Evolutionary conservation across 2,797 vertebrate species (phyloP), one percentile per base, ranked within the genome.

Genomic region (Eospalax fontanierii): DNA sequence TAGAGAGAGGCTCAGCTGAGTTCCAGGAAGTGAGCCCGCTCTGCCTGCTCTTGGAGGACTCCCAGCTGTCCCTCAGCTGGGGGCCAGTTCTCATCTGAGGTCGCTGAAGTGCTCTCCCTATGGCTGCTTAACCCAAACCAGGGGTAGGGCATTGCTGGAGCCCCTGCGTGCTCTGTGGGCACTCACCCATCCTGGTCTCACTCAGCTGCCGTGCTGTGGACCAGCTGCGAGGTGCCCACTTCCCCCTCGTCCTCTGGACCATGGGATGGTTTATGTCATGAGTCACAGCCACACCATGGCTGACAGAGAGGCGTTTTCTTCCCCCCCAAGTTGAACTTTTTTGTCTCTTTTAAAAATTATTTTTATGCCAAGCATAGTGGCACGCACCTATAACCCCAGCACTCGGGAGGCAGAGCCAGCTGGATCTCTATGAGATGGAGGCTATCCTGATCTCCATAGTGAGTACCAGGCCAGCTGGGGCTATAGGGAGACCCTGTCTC

Each of bases 1-100:
- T 76, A 28, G 90, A 95, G 90, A 82, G 63, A 50, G n/a, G 68
- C 75, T 79, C 93, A 79, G 59, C 91, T 75, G 74, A 83, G 70
- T 79, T 92, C 91, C 89, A 81, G 93, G 85, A 90, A 92, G 85
- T 22, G 16, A 74, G 35, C 38, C 26, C 0, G 0, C 73, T 9
- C 43, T 18, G 63, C 73, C 38, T 30, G 5, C 8, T 26, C 50
- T 66, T 71, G 91, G 93, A 90, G 76, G 89, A 71, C 59, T 95
- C 80, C 94, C 95, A 95, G 93, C 94, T 95, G 65, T 79, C 66
- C 50, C 46, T 78, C 24, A 8, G 84, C 91, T 2, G 0, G 38
- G 4, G 43, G 21, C 7, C 59, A 12, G 50, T 2, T 54, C 50
- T 12, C 46, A 50, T 50, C 11, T 50, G 46, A 50, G 46, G 46